These are phyloP conservation scores for Melanerpes formicivorus DNA, from an alignment of 2,113 vertebrate genomes.

Conservation along the genomic window DNA sequence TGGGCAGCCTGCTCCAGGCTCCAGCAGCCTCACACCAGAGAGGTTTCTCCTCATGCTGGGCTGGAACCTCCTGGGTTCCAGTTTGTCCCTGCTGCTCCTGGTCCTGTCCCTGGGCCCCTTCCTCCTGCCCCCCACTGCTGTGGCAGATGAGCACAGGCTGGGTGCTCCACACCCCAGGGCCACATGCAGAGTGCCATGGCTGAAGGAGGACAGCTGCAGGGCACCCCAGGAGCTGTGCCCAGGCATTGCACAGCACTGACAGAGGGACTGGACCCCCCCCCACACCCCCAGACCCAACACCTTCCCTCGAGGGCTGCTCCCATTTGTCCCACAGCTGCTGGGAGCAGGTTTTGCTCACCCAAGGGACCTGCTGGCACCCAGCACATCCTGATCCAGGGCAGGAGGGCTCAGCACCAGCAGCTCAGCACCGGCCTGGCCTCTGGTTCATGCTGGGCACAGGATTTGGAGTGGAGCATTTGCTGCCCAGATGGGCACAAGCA, in stretches of 20 bases:
- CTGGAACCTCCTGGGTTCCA: no score
- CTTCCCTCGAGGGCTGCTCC: background rate
- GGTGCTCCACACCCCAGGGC: background rate
- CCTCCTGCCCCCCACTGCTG: background rate
- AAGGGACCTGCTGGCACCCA: background rate
- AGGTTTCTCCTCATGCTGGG: no score
- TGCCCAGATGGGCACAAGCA: fast-evolving
- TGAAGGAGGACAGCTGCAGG: background rate
- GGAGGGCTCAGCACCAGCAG: fast-evolving
- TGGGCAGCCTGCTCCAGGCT: no score
- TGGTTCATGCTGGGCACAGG: no score
- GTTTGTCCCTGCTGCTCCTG: no score
- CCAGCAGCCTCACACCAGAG: no score
- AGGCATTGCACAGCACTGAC: background rate
- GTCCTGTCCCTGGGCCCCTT: no score
- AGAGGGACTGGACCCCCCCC: no score
- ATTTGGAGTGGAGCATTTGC: background rate
- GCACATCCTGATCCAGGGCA: background rate
- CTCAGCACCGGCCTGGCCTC: background rate
- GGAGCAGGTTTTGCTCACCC: background rate
- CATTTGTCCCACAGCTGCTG: background rate
- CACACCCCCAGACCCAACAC: background rate
- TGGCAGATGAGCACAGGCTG: background rate
- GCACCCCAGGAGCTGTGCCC: background rate
- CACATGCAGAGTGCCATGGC: fast-evolving